Base-by-base conservation (phyloP, 1,140 invertebrate genomes). In the Trichonephila inaurata region DNA sequence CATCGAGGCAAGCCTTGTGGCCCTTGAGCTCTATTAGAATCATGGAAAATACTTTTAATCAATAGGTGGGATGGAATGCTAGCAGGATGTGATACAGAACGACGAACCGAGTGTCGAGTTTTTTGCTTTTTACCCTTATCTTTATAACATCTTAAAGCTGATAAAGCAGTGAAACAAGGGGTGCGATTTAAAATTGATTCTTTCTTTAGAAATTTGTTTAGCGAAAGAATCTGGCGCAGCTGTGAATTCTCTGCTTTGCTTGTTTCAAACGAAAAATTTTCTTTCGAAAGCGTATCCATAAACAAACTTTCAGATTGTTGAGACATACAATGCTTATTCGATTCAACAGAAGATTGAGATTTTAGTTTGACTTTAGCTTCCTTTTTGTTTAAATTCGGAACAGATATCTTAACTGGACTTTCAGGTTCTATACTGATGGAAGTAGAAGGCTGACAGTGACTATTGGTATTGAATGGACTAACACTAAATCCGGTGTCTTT, bases 1-100 rank as follows among this genome's bases (percentile, higher is more conserved):
- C 94, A 94, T 19, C 94, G 94, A n/a, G 94, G 94, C 40, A 95
- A 85, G 10, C 91, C 94, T n/a, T 83, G 89, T 51, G 72, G 88
- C 10, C 66, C 64, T n/a, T 61, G 18, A 77, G 12, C 51, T 24
- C 51, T 85, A 61, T n/a, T 60, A 3, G 83, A 28, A 60, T 51
- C 58, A 33, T 77, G 72, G 33, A 77, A 77, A 77, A 77, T 77
- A 77, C 72, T 77, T 40, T 77, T 77, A 77, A 77, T 77, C 28
- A 85, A 51, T 58, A 85, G 51, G 21, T 60, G 44, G 19, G 82
- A 85, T 4, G 83, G 83, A n/a, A 85, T 61, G 21, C 58, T 85
- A 28, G 88, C 93, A 40, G 93, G 93, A 14, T 89, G 87, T 10
- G 93, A 94, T n/a, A 94, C 44, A 51, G 93, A 94, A 8, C 93